A percentile compares a stretch with the other conserved stretches of the same genome.
Conservation (phyloP, 2,113 vertebrate species). For the Mormoops blainvillei region DNA sequence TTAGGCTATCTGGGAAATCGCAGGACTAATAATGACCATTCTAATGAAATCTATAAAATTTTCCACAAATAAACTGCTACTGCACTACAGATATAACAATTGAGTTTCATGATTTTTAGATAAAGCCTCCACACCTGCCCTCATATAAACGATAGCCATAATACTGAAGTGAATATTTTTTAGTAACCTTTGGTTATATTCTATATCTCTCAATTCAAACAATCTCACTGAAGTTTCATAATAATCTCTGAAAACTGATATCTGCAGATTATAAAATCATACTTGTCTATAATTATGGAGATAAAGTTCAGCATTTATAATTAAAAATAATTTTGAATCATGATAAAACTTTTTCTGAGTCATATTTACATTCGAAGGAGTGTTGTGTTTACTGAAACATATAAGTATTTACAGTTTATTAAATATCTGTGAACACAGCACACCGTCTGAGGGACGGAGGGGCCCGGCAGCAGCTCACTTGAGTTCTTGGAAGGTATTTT, state of each 20-base stretch:
- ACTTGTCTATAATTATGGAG: background rate
- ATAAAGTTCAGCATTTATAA: background rate
- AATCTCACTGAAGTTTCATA: background rate
- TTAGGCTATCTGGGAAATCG: background rate
- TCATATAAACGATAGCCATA: background rate
- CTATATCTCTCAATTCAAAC: background rate
- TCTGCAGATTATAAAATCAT: background rate
- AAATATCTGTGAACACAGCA: background rate
- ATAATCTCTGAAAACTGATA: background rate
- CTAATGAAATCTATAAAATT: background rate
- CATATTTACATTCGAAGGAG: background rate
- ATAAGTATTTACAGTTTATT: no score
- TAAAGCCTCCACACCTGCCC: background rate
- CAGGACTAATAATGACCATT: background rate
- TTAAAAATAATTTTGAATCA: slow-evolving; percentile 23
- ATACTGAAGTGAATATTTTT: background rate
- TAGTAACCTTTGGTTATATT: background rate
- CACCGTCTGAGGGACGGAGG: background rate
- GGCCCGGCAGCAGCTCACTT: background rate
- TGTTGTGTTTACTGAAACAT: background rate
- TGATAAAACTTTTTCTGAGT: background rate
- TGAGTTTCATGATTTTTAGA: background rate
- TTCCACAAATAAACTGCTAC: background rate
- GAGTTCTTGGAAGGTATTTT: background rate
- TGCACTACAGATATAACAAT: background rate